A percentile compares a stretch with the other conserved stretches of the same genome.
phyloP scores from a whole-genome alignment of 2,113 vertebrate species.

The Pundamilia nyererei region DNA sequence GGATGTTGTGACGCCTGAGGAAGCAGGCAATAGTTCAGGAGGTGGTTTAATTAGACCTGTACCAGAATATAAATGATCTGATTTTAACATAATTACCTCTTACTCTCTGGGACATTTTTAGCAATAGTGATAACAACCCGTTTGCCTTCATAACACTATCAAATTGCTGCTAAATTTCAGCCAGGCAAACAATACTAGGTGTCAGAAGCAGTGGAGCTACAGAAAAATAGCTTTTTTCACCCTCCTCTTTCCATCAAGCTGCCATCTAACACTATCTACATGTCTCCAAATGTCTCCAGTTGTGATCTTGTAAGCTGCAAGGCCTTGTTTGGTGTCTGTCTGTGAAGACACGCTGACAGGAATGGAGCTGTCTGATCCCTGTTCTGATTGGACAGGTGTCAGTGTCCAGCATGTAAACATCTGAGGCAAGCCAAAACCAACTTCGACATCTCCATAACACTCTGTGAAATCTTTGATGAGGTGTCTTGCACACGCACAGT shows the following conservation, averaged over 20 bases:
- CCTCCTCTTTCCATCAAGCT: neutral
- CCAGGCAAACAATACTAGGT: neutral
- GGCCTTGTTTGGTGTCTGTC: constrained; percentile 6
- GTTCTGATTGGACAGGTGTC: constrained; percentile 34
- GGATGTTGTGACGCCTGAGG: neutral
- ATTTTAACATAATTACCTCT: constrained; percentile 27
- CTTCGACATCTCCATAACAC: neutral
- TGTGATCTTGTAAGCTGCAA: neutral
- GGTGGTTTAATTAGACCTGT: constrained; percentile 30
- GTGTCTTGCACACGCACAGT: neutral
- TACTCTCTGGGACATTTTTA: constrained; percentile 15
- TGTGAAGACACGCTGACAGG: constrained; percentile 17
- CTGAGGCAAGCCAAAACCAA: neutral
- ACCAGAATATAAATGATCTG: neutral
- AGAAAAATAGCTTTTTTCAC: constrained; percentile 1
- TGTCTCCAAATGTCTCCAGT: neutral
- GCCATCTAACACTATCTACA: neutral
- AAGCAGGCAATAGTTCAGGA: neutral
- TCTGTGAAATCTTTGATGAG: neutral
- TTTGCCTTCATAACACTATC: neutral
- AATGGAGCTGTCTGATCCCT: constrained; percentile 3
- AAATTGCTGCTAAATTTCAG: neutral
- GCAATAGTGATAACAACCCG: neutral
- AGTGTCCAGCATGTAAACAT: constrained; percentile 13
- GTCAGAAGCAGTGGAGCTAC: constrained; percentile 7